Evolutionary conservation across 2,113 vertebrate species (phyloP).

Genomic region (Phylloscopus whistleri): DNA sequence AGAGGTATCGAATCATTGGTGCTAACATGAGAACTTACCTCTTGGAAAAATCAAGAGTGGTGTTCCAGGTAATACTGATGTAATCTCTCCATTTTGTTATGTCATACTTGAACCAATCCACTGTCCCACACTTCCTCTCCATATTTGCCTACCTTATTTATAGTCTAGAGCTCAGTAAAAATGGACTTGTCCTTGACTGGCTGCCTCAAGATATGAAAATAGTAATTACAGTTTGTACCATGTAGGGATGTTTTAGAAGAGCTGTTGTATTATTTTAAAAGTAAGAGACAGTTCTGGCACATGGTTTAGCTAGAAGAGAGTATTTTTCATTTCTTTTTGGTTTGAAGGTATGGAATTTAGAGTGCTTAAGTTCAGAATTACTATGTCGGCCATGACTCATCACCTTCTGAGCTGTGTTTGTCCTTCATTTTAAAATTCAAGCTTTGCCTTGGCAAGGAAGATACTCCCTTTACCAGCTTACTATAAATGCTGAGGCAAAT

Average conservation of each 20-base stretch:
- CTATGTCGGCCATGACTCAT: neutral
- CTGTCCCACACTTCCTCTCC: neutral
- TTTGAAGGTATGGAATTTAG: neutral
- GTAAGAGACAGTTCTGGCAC: neutral
- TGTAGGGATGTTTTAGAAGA: neutral
- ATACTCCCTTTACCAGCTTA: neutral
- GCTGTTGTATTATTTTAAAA: neutral
- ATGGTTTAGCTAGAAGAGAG: neutral
- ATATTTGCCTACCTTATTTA: neutral
- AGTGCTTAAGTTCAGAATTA: neutral
- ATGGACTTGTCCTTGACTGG: neutral
- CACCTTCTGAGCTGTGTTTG: neutral
- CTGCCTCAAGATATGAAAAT: neutral
- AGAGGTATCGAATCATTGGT: constrained; percentile 89
- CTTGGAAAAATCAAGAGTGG: constrained; percentile 95
- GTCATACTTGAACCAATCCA: neutral
- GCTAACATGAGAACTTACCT: constrained; percentile 99
- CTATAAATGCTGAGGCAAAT: neutral
- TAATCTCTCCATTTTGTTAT: neutral
- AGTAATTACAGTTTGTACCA: neutral
- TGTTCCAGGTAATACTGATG: constrained; percentile 88
- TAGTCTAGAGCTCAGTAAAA: neutral
- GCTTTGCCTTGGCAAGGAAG: neutral
- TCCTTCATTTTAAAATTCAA: constrained; percentile 5
- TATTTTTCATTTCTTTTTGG: neutral